Evolutionary conservation across 2,797 vertebrate genomes (phyloP), one percentile per base, ranked within the genome.

Genomic region (Gadopsis marmoratus): DNA sequence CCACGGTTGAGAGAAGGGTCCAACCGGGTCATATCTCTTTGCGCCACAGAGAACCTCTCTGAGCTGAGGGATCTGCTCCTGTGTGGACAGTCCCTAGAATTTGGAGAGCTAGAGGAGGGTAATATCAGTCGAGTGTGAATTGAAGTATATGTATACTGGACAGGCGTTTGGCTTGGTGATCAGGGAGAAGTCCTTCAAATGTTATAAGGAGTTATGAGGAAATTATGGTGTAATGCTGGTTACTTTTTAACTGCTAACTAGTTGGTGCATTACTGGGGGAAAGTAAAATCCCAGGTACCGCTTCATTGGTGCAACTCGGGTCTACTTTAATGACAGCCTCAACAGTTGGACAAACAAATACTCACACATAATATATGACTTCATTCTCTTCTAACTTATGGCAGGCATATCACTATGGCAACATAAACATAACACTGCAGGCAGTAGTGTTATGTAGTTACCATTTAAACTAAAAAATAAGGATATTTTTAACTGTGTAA

Each of bases 21-120:
- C 85, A 94, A 59, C 54, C 90, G 89, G 78, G 94, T 96, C 95
- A 96, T 95, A 82, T 88, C 92, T 86, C 48, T 78, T 67, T 58
- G 83, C 55, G 65, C 76, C 79, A 35, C 65, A 70, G 37, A 41
- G 74, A 35, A 50, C 60, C 80, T 74, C 54, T 84, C 84, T 81
- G 81, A 66, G 59, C 79, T 91, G 73, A 71, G 62, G 50, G 90
- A 89, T 60, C 55, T 67, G 39, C 77, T 87, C 61, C 78, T 80
- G 60, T 71, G 71, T 43, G 64, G 81, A 77, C 61, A 31, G 53
- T 81, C 55, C 23, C 47, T 66, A 63, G 77, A 84, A 79, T 83
- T 78, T 73, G 75, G 62, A 83, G 86, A 83, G 65, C 86, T 91
- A 73, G n/a, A 66, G 60, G 21, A 83, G 7, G n/a, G 43, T 3